phyloP scores from a whole-genome alignment of 2,113 vertebrate genomes.

The Cathartes aura region DNA sequence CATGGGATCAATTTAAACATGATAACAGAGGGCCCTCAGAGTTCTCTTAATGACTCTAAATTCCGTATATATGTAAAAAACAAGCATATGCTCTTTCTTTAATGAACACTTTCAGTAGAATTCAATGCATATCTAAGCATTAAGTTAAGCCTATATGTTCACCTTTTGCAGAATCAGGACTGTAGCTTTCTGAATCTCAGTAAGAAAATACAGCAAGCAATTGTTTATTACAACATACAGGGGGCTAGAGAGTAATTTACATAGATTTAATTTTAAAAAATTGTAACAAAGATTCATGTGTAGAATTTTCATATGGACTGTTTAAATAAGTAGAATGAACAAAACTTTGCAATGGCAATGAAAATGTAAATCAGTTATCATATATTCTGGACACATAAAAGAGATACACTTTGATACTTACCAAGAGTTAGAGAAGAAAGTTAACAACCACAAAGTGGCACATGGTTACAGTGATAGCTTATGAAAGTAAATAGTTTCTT shows the following conservation, averaged over 20 bases:
- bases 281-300: neutral
- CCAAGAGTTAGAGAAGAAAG: neutral
- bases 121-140: neutral
- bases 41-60: neutral
- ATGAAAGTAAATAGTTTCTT: neutral
- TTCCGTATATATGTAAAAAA: neutral
- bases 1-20: neutral
- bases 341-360: neutral
- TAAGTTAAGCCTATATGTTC: neutral
- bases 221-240: neutral
- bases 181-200: neutral
- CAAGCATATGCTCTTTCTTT: neutral
- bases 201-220: neutral
- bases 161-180: neutral
- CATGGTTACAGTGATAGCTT: neutral
- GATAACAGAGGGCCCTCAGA: neutral
- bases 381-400: neutral
- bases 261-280: neutral
- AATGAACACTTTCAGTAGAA: neutral
- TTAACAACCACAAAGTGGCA: neutral
- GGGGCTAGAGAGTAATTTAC: neutral
- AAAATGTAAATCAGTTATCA: neutral
- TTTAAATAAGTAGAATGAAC: neutral
- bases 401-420: neutral
- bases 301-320: neutral